Percentiles rank a stretch among this genome's conserved stretches.
phyloP scores from a whole-genome alignment of 2,888 invertebrate genomes.

The Heteromyza rotundicornis region DNA sequence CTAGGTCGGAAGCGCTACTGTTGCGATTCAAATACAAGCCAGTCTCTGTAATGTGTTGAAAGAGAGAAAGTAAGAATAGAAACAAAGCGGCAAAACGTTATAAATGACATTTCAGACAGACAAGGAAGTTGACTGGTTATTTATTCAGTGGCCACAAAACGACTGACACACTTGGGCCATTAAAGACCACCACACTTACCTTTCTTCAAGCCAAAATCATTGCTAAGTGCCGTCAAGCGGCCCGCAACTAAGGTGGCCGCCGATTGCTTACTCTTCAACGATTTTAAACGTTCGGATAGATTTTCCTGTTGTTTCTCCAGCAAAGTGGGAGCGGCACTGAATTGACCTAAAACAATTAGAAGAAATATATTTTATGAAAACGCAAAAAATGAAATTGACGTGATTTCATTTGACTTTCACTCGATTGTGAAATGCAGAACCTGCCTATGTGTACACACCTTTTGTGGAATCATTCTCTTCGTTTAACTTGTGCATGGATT shows the following conservation, averaged over 20 bases:
- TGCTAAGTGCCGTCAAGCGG: slow-evolving; percentile 28
- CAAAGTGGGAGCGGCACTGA: slow-evolving; percentile 83
- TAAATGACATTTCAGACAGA: background rate
- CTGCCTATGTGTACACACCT: slow-evolving; percentile 34
- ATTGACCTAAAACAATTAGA: slow-evolving; percentile 66
- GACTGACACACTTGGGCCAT: background rate
- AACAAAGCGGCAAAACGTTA: too few species aligned
- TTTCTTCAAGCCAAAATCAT: slow-evolving; percentile 37
- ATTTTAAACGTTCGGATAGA: slow-evolving; percentile 77
- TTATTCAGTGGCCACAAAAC: too few species aligned
- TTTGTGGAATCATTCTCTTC: slow-evolving; percentile 47
- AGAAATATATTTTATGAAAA: background rate
- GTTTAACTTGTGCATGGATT: too few species aligned
- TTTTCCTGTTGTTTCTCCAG: slow-evolving; percentile 87
- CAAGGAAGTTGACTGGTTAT: too few species aligned
- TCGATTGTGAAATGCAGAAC: too few species aligned
- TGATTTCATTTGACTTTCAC: too few species aligned
- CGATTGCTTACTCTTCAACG: slow-evolving; percentile 42
- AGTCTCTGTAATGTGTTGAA: slow-evolving; percentile 22
- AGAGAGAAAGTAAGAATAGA: too few species aligned
- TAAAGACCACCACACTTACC: slow-evolving; percentile 24
- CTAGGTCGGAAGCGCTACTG: slow-evolving; percentile 40
- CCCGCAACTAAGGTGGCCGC: slow-evolving; percentile 25
- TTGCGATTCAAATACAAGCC: slow-evolving; percentile 25
- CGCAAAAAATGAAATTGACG: too few species aligned